Evolutionary conservation across 2,888 invertebrate species (phyloP), one percentile per base, ranked within the genome.

Genomic region (Rhabditophanes sp.): DNA sequence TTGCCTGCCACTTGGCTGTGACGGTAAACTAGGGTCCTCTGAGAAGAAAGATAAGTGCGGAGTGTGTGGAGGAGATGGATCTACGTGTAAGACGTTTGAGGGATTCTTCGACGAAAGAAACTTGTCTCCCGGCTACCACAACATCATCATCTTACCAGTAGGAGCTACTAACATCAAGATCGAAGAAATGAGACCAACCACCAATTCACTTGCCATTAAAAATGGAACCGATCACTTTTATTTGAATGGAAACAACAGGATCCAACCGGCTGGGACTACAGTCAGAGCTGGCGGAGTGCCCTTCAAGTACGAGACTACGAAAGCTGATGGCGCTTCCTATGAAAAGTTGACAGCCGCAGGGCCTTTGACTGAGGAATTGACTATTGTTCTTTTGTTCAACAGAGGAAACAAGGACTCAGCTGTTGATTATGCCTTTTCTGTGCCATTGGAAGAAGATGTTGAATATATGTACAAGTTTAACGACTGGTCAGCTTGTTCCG

Each of bases 1-100:
- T 65, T 96, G 93, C 65, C 76, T 81, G 80, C 76, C 79, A 6
- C 82, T 88, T 25, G 90, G 90, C 36, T 90, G 90, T 66, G 88
- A 90, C 68, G 78, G 79, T 75, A 79, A 83, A 77, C 71, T 90
- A 56, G 88, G 87, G 8, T 88, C 88, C 50, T 52, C 74, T 34
- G 76, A 78, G 7, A 75, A 75, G 50, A 84, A 84, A 68, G 90
- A 90, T 68, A 78, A 79, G 53, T 90, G 90, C 64, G 75, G 84
- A 24, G 76, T 78, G 54, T 90, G 90, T 65, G 80, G 81, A n/a
- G 88, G 88, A 1, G 79, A 84, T 66, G 78, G 78, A 39, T 76
- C 78, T 50, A 64, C 66, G 8, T 90, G 90, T 65, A 77, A 78
- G 57, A 85, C 83, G 1, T 72, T 78, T 31, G 69, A 69, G 8